Conservation (phyloP, 2,113 vertebrate species). For the Sarotherodon lohbergeri region DNA sequence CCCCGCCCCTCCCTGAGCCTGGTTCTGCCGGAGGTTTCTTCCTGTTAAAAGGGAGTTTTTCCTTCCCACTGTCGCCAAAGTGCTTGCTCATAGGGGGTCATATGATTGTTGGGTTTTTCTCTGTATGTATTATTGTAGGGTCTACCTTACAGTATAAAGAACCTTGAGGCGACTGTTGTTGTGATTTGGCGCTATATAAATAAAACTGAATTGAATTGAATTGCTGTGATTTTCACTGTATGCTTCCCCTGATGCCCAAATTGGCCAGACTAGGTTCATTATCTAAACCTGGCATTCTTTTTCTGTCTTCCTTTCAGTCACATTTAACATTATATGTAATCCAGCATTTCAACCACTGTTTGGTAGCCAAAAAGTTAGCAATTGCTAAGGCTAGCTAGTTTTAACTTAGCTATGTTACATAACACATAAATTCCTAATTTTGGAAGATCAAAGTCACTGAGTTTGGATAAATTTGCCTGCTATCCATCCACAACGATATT, state of each 20-base stretch:
- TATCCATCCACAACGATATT: not conserved
- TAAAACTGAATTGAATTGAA: not conserved
- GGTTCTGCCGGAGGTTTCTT: rapidly evolving
- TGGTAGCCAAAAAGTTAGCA: not conserved
- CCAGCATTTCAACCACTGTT: not conserved
- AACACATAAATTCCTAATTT: not conserved
- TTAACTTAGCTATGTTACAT: not conserved
- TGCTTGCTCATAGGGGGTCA: too few species aligned
- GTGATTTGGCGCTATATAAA: rapidly evolving
- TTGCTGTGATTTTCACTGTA: not conserved
- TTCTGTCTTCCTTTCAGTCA: rapidly evolving
- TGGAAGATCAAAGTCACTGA: not conserved
- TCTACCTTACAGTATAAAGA: rapidly evolving
- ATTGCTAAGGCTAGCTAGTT: not conserved
- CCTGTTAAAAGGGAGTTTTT: not conserved
- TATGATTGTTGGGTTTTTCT: not conserved
- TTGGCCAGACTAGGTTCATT: not conserved
- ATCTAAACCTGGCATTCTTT: not conserved
- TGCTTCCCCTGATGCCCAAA: not conserved
- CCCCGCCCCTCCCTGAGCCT: not conserved
- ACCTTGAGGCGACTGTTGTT: rapidly evolving
- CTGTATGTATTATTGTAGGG: rapidly evolving
- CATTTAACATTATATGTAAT: not conserved
- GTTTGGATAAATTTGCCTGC: not conserved
- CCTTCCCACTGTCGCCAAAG: rapidly evolving